Percentiles rank a stretch among this genome's conserved stretches.
phyloP scores from a whole-genome alignment of 2,888 invertebrate genomes.

The Trissoscelio sp. region DNA sequence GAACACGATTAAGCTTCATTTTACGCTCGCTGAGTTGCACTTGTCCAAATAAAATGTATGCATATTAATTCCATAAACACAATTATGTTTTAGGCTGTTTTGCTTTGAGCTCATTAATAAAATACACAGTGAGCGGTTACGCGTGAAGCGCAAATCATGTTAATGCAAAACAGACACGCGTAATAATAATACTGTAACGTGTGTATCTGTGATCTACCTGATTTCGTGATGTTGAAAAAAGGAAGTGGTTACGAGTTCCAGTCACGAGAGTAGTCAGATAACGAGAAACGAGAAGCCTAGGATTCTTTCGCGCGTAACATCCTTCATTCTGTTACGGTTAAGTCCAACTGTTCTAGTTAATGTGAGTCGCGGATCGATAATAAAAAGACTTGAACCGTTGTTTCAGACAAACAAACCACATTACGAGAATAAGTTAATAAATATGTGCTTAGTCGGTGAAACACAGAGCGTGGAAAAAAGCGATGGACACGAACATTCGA shows the following conservation, averaged over 20 bases:
- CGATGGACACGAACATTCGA: background rate
- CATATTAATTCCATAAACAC: background rate
- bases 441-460: background rate
- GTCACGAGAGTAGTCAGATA: constrained; percentile 50
- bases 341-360: constrained; percentile 61
- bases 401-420: constrained; percentile 23
- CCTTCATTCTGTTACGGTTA: constrained; percentile 64
- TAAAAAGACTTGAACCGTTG: constrained; percentile 28
- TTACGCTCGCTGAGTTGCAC: background rate
- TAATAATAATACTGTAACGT: constrained; percentile 32
- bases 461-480: background rate
- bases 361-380: constrained; percentile 22
- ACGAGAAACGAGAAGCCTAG: constrained; percentile 49
- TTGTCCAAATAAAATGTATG: background rate
- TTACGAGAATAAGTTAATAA: constrained; percentile 6
- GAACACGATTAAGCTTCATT: background rate
- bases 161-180: constrained; percentile 43
- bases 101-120: background rate
- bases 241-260: constrained; percentile 47
- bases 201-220: constrained; percentile 49
- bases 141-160: constrained; percentile 36
- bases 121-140: background rate
- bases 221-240: constrained; percentile 36
- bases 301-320: constrained; percentile 62
- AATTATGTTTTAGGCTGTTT: background rate